phyloP scores from a whole-genome alignment of 37 sponge, comb jelly and placozoan genomes.

The Crambe crambe region DNA sequence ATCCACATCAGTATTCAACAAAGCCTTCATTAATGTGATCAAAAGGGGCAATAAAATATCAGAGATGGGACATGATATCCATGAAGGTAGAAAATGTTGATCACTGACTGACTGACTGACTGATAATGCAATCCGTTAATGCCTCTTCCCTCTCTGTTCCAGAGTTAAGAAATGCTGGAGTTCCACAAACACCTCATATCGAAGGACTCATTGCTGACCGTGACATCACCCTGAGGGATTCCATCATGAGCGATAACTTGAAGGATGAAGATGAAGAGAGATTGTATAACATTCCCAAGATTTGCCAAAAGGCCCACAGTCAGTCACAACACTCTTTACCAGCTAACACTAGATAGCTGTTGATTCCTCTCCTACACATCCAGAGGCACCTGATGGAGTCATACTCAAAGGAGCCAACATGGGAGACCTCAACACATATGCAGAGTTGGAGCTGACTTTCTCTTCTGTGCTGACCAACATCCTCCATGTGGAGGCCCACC shows the following conservation, averaged over 20 bases:
- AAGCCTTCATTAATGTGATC: conserved; percentile 12
- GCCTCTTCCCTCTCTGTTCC: neutral
- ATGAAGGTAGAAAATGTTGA: neutral
- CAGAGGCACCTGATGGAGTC: neutral
- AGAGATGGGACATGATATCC: neutral
- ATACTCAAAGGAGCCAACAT: neutral
- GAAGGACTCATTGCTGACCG: neutral
- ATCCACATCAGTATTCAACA: conserved; percentile 22
- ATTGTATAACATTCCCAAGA: neutral
- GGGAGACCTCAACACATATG: neutral
- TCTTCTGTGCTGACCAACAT: conserved; percentile 18
- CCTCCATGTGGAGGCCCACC: neutral
- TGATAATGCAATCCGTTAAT: no score
- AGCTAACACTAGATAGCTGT: neutral
- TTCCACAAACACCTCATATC: neutral
- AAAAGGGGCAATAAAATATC: neutral
- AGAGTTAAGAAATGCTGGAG: neutral
- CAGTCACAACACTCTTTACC: neutral
- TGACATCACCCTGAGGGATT: conserved; percentile 8
- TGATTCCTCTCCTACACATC: neutral
- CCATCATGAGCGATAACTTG: conserved; percentile 4
- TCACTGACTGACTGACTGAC: no score
- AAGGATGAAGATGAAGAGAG: neutral
- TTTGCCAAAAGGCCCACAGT: conserved; percentile 1
- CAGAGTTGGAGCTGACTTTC: conserved; percentile 14